Conservation (phyloP, 2,888 invertebrate genomes). For the Drosophila dives region DNA sequence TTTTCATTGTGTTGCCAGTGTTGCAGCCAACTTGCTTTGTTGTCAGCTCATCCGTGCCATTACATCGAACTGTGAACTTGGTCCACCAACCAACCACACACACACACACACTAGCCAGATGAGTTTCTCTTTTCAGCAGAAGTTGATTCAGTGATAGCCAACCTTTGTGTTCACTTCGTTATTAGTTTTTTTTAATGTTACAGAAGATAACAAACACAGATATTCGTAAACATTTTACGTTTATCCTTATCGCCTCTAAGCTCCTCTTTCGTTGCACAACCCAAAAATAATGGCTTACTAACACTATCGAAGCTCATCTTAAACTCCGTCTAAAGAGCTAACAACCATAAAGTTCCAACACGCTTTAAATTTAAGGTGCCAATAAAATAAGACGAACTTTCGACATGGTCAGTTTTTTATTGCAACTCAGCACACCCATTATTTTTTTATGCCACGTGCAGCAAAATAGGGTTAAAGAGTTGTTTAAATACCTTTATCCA, state of each 20-base stretch:
- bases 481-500: neutral
- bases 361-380: neutral
- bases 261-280: conserved; percentile 24
- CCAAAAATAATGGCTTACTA: conserved; percentile 51
- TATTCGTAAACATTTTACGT: conserved; percentile 37
- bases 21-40: conserved; percentile 59
- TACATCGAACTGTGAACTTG: conserved; percentile 57
- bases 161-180: conserved; percentile 28
- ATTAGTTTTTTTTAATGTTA: conserved; percentile 17
- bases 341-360: neutral
- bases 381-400: neutral
- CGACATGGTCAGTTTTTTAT: neutral
- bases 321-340: conserved; percentile 3
- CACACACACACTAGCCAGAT: conserved; percentile 12
- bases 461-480: neutral
- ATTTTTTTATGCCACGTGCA: neutral
- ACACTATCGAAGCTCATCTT: conserved; percentile 30
- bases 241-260: conserved; percentile 22
- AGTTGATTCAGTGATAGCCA: conserved; percentile 21
- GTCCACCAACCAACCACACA: conserved; percentile 7
- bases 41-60: conserved; percentile 39
- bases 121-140: conserved; percentile 25
- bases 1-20: conserved; percentile 34
- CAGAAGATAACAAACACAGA: conserved; percentile 3
- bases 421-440: neutral